A percentile compares a stretch with the other conserved stretches of the same genome.
phyloP scores from a whole-genome alignment of 2,888 invertebrate genomes.

The Steinernema hermaphroditum region DNA sequence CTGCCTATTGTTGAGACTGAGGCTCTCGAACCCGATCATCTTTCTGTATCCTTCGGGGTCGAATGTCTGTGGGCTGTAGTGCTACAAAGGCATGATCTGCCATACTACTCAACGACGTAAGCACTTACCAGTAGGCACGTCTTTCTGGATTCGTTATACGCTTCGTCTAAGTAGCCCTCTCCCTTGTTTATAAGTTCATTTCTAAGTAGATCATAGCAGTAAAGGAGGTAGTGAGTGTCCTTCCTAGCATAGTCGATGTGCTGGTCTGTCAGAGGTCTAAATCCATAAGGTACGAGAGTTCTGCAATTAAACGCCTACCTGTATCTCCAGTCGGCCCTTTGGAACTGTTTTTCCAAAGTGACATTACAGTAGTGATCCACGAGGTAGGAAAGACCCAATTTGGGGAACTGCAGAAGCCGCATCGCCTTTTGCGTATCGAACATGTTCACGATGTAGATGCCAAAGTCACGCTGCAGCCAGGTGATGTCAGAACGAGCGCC shows the following conservation, averaged over 20 bases:
- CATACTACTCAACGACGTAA: not conserved
- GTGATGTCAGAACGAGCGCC: constrained; percentile 84
- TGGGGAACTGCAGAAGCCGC: constrained; percentile 47
- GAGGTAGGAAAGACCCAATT: constrained; percentile 75
- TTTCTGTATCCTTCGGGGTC: constrained; percentile 76
- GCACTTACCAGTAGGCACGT: constrained; percentile 75
- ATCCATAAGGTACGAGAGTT: not conserved
- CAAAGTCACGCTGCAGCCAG: constrained; percentile 94
- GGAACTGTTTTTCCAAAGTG: constrained; percentile 84
- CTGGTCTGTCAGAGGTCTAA: constrained; percentile 80
- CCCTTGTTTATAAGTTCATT: constrained; percentile 74
- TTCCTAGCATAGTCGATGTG: constrained; percentile 82
- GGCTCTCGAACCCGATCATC: constrained; percentile 72
- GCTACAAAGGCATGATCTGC: constrained; percentile 69
- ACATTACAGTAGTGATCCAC: constrained; percentile 79
- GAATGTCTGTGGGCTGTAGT: constrained; percentile 79
- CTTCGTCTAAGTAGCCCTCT: constrained; percentile 73
- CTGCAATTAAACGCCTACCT: constrained; percentile 69
- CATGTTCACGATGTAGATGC: constrained; percentile 91
- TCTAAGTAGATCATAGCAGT: constrained; percentile 76
- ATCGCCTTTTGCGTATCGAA: constrained; percentile 78
- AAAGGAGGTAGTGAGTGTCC: constrained; percentile 91
- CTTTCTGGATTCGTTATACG: constrained; percentile 77
- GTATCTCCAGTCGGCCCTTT: constrained; percentile 91
- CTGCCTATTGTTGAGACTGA: constrained; percentile 76